Evolutionary conservation across 2,113 vertebrate species (phyloP).

Genomic region (Rynchops niger): DNA sequence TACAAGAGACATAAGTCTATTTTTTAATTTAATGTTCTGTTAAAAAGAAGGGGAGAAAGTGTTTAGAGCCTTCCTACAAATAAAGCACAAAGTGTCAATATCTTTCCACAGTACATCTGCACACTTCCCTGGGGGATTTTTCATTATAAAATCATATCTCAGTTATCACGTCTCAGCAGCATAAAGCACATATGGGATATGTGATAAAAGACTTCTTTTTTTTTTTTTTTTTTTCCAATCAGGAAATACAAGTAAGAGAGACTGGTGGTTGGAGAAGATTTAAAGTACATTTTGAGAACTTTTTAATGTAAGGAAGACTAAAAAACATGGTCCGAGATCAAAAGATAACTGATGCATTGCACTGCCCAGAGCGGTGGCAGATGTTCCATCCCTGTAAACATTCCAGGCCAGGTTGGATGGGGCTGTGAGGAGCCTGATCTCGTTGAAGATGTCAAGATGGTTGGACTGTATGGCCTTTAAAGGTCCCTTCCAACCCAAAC

Average conservation of each 20-base stretch:
- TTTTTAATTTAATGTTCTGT: background rate
- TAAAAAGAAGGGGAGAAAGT: background rate
- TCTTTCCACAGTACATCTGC: slow-evolving; percentile 7
- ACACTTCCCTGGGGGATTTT: slow-evolving; percentile 3
- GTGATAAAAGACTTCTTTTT: background rate
- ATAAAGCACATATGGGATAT: slow-evolving; percentile 15
- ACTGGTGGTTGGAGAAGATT: background rate
- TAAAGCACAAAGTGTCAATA: background rate
- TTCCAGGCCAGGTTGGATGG: background rate
- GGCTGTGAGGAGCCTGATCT: background rate
- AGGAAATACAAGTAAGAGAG: background rate
- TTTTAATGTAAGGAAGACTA: background rate
- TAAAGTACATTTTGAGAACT: background rate
- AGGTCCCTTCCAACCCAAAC: background rate
- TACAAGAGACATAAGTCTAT: background rate
- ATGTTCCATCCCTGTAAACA: background rate
- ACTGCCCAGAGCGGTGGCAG: background rate
- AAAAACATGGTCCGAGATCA: background rate
- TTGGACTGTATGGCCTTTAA: background rate
- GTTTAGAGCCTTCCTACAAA: background rate
- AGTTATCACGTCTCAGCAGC: slow-evolving; percentile 20
- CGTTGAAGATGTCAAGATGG: background rate
- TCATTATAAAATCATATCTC: slow-evolving; percentile 33
- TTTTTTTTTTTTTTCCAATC: background rate
- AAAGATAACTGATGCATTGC: background rate